phyloP scores from a whole-genome alignment of 2,888 invertebrate species.

The Catocala nupta region DNA sequence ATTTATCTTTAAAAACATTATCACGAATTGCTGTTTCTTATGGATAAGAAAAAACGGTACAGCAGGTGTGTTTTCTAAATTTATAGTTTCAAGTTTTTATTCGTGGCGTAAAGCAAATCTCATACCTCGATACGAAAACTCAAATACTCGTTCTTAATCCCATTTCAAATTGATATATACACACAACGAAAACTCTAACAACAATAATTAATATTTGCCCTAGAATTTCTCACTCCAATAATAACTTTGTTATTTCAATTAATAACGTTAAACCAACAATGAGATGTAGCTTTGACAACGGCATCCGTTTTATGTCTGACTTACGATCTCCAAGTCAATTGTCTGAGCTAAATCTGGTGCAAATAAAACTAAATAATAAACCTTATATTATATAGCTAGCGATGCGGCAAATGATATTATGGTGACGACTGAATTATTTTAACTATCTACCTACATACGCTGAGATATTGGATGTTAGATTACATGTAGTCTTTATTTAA shows the following conservation, averaged over 20 bases:
- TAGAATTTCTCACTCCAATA: slow-evolving; percentile 58
- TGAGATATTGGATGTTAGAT: too few species aligned
- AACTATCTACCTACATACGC: too few species aligned
- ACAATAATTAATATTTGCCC: slow-evolving; percentile 49
- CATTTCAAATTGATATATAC: neutral
- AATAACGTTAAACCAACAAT: slow-evolving; percentile 71
- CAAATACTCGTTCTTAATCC: too few species aligned
- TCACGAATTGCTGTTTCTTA: too few species aligned
- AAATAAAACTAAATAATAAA: slow-evolving; percentile 63
- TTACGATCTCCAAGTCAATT: slow-evolving; percentile 81
- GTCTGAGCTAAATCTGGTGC: slow-evolving; percentile 77
- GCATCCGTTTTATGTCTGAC: slow-evolving; percentile 83
- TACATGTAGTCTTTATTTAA: too few species aligned
- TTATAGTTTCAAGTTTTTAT: too few species aligned
- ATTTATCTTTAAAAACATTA: too few species aligned
- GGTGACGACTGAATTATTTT: too few species aligned
- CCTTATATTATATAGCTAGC: slow-evolving; percentile 34
- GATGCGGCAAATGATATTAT: slow-evolving; percentile 22
- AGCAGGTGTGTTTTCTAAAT: too few species aligned
- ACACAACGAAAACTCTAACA: neutral
- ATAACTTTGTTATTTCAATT: slow-evolving; percentile 68
- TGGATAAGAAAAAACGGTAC: too few species aligned
- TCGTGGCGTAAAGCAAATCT: too few species aligned
- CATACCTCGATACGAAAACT: too few species aligned
- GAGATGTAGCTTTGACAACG: slow-evolving; percentile 69